Base-by-base conservation (phyloP, 2,888 invertebrate species). In the Cabera pusaria region DNA sequence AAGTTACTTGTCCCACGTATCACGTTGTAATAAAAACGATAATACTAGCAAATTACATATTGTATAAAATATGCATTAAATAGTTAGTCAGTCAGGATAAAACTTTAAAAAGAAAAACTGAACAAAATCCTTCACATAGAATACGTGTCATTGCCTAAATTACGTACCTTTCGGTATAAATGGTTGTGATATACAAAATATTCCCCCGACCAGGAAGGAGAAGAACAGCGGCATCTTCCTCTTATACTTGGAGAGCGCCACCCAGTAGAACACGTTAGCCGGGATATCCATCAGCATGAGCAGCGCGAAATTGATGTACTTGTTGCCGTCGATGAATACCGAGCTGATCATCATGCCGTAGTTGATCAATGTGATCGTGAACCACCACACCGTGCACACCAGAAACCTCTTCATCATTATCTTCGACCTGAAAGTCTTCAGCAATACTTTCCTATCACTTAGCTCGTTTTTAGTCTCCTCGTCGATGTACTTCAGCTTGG, bases 261-360 rank as follows among this genome's bases (percentile, higher is more conserved):
- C 49, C 82, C 86, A 85, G 52, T 82, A 87, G 56, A 85, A 72
- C 6, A 88, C 56, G 38, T 87, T 87, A 5, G 88, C 77, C 0
- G 87, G 87, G 1, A 88, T 72, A 25, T 88, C 87, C 84, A 86
- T 85, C 51, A 83, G 19, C 75, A 86, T 83, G 18, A 87, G 61
- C 33, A 87, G 50, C 1, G 87, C 77, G 36, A 88, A 88, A 61
- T 87, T 88, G 8, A 83, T 55, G 58, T 83, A 87, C 50, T 86
- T 87, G 57, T 87, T 83, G 2, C 88, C 87, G 5, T 72, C 84
- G 35, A 87, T 78, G 46, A 83, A 71, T 31, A 87, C 87, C 0
- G 86, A 72, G 56, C 86, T 78, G 60, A 87, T 81, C 86, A 87
- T 86, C 88, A 87, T 87, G 1, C 87, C 88, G 50, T 86, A 88